A percentile compares a stretch with the other conserved stretches of the same genome.
These are phyloP conservation scores for Lagocephalus sceleratus DNA, from an alignment of 2,797 vertebrate species.

Conservation along the genomic window DNA sequence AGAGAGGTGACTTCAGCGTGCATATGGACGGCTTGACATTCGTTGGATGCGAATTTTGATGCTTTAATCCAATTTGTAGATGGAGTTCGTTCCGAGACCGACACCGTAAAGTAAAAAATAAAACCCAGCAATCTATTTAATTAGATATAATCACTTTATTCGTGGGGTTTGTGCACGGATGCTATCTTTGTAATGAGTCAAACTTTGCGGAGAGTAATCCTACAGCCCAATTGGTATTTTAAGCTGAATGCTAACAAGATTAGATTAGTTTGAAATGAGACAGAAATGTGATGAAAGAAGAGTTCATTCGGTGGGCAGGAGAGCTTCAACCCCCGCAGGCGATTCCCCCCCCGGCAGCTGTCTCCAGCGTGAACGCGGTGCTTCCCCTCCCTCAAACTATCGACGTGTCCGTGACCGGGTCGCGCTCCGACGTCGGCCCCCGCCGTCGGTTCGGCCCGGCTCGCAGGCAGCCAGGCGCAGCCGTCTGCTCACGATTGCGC, in stretches of 20 bases:
- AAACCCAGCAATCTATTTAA: background rate
- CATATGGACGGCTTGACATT: slow-evolving; percentile 14
- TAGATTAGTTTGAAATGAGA: background rate
- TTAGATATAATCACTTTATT: background rate
- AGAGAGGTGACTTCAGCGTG: slow-evolving; percentile 1
- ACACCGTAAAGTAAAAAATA: background rate
- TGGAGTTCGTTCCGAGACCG: background rate
- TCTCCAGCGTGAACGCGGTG: slow-evolving; percentile 44
- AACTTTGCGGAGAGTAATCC: background rate
- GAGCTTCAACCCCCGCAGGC: slow-evolving; percentile 46
- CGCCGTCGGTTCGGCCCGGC: slow-evolving; percentile 50
- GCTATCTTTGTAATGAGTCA: background rate
- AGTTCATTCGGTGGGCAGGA: slow-evolving; percentile 35
- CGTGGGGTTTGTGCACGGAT: background rate
- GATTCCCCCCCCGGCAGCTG: slow-evolving; percentile 42
- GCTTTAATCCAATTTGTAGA: slow-evolving; percentile 4
- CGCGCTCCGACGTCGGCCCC: slow-evolving; percentile 57
- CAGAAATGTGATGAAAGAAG: slow-evolving; percentile 18
- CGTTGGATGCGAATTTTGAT: slow-evolving; percentile 9
- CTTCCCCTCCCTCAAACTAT: slow-evolving; percentile 42
- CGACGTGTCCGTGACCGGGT: slow-evolving; percentile 48
- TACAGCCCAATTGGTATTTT: background rate
- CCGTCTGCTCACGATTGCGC: slow-evolving; percentile 21
- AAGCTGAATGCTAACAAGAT: background rate
- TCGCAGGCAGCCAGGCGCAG: slow-evolving; percentile 30